A percentile compares a stretch with the other conserved stretches of the same genome.
Conservation (phyloP, 1,140 invertebrate genomes). For the Fragariocoptes setiger region DNA sequence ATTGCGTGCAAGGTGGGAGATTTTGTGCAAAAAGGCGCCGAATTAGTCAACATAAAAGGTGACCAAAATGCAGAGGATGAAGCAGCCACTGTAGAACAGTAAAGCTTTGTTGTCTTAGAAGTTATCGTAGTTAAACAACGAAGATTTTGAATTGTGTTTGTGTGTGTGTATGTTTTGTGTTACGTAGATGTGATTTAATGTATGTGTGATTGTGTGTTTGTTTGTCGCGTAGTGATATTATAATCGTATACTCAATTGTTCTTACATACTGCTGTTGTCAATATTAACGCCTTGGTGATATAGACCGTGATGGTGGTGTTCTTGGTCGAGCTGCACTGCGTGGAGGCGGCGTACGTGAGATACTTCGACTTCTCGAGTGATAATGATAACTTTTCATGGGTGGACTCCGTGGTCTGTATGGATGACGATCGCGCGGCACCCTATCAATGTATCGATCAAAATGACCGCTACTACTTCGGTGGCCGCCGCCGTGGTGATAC, state of each 20-base stretch:
- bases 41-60: slow-evolving; percentile 26
- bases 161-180: too few species aligned
- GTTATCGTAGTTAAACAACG: too few species aligned
- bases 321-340: neutral
- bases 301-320: neutral
- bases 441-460: neutral
- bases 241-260: too few species aligned
- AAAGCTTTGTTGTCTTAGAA: too few species aligned
- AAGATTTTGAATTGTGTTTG: too few species aligned
- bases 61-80: too few species aligned
- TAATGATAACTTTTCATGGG: neutral
- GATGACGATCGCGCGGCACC: neutral
- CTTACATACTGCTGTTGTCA: too few species aligned
- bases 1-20: slow-evolving; percentile 40
- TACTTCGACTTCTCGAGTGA: neutral
- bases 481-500: neutral
- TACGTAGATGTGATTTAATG: too few species aligned
- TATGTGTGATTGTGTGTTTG: too few species aligned
- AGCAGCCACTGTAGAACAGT: too few species aligned
- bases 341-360: neutral
- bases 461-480: neutral
- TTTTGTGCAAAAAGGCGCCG: slow-evolving; percentile 40
- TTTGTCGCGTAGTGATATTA: too few species aligned
- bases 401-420: neutral
- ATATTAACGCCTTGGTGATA: too few species aligned